These are phyloP conservation scores for Hetaerina americana DNA, from an alignment of 1,140 invertebrate species.

Conservation along the genomic window DNA sequence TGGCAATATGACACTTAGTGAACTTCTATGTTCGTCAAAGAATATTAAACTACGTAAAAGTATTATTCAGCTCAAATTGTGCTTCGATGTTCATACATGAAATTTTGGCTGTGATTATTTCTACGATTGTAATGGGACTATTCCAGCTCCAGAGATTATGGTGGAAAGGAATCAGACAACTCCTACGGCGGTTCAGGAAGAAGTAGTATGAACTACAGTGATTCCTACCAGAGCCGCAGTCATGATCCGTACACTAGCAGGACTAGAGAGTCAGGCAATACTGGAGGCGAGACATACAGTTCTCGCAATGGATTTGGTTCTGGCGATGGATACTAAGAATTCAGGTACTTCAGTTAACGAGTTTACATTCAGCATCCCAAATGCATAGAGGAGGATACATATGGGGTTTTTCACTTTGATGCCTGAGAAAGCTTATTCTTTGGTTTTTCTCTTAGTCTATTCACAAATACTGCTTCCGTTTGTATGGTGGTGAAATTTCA, in stretches of 20 bases:
- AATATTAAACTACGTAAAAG: background rate
- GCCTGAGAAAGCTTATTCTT: background rate
- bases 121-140: constrained; percentile 9
- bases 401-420: background rate
- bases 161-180: constrained; percentile 7
- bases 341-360: background rate
- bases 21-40: constrained; percentile 2
- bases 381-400: background rate
- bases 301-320: constrained; percentile 10
- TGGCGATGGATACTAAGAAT: constrained; percentile 12
- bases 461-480: background rate
- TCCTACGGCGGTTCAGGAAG: constrained; percentile 7
- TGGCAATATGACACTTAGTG: background rate
- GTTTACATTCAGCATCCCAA: background rate
- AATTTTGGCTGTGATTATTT: constrained; percentile 6
- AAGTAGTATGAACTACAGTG: background rate
- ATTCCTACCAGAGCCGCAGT: background rate
- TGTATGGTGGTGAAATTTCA: background rate
- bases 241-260: background rate
- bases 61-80: background rate
- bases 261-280: background rate
- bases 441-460: background rate
- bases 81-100: constrained; percentile 1
- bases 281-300: background rate
- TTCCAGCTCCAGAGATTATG: constrained; percentile 15